A percentile compares a stretch with the other conserved stretches of the same genome.
These are phyloP conservation scores for Anneissia japonica DNA, from an alignment of 35 echinoderm and acorn worm species.

Conservation along the genomic window DNA sequence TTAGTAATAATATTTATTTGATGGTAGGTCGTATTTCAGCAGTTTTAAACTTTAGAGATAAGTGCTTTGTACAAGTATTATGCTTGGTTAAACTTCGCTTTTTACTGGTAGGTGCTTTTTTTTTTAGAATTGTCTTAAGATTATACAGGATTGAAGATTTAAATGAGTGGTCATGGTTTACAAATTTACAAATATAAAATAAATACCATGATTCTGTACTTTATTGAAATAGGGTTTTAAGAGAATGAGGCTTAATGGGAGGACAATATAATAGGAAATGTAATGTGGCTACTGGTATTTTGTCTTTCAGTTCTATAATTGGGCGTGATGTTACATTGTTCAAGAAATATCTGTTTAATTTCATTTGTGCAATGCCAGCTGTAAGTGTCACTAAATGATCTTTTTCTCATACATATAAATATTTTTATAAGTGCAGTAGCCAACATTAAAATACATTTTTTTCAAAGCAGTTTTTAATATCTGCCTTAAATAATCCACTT, in stretches of 20 bases:
- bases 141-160: background rate
- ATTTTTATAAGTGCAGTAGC: background rate
- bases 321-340: conserved; percentile 58
- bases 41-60: no score
- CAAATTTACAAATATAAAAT: background rate
- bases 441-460: background rate
- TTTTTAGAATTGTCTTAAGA: background rate
- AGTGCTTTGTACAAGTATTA: no score
- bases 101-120: no score
- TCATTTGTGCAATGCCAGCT: conserved; percentile 80
- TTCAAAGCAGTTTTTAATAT: background rate
- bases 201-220: background rate
- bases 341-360: conserved; percentile 65
- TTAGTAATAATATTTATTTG: no score
- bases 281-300: background rate
- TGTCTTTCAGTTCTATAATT: conserved; percentile 73
- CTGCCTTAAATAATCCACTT: no score
- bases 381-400: conserved; percentile 38
- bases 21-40: no score
- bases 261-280: background rate
- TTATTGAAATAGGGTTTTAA: background rate
- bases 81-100: no score
- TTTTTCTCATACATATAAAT: background rate
- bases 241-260: background rate
- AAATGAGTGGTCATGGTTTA: background rate